Conservation (phyloP, 2,888 invertebrate genomes). For the Tinea semifulvella region DNA sequence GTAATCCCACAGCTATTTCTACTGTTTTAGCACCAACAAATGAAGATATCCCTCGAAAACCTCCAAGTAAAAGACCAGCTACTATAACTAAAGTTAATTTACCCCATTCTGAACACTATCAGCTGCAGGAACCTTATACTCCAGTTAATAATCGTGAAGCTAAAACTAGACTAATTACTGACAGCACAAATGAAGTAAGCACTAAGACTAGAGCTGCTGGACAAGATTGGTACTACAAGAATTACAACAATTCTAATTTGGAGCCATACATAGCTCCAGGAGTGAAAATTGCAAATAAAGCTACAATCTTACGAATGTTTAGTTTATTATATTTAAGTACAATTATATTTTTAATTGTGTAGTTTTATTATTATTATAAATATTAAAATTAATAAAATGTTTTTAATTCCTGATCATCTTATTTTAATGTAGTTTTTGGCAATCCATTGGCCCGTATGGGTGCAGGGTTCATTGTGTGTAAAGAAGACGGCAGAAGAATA, state of each 20-base stretch:
- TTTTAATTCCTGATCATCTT: too few species aligned
- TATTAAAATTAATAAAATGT: neutral
- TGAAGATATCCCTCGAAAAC: slow-evolving; percentile 38
- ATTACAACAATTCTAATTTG: slow-evolving; percentile 75
- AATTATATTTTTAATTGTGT: neutral
- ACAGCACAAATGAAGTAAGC: slow-evolving; percentile 39
- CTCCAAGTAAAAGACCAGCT: slow-evolving; percentile 44
- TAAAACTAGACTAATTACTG: slow-evolving; percentile 50
- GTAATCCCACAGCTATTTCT: slow-evolving; percentile 64
- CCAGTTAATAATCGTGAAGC: slow-evolving; percentile 49
- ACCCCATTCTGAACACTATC: slow-evolving; percentile 44
- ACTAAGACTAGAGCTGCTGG: slow-evolving; percentile 59
- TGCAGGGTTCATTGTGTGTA: too few species aligned
- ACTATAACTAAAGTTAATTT: slow-evolving; percentile 55
- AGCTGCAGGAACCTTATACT: slow-evolving; percentile 38
- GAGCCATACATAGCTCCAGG: slow-evolving; percentile 57
- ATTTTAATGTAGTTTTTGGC: too few species aligned
- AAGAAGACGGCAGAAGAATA: too few species aligned
- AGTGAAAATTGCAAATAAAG: slow-evolving; percentile 25
- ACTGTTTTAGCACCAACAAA: slow-evolving; percentile 69
- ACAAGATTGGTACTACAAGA: slow-evolving; percentile 88
- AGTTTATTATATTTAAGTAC: slow-evolving; percentile 22
- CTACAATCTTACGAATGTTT: slow-evolving; percentile 20
- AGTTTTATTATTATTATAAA: neutral
- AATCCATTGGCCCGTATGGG: too few species aligned